phyloP scores from a whole-genome alignment of 2,797 vertebrate genomes.

The Oophaga sylvatica region DNA sequence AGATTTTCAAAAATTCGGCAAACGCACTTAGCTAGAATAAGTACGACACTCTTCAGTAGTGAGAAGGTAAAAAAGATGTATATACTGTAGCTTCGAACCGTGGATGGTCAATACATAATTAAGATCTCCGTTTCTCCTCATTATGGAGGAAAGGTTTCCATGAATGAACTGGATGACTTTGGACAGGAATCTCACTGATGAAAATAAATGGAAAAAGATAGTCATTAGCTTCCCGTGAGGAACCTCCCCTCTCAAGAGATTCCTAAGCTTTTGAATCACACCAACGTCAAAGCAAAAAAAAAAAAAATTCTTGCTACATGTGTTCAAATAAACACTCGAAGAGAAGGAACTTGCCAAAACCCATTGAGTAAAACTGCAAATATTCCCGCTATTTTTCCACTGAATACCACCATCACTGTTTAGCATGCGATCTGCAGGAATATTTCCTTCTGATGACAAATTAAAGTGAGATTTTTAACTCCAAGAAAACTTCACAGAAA shows the following conservation, averaged over 20 bases:
- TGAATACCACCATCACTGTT: conserved; percentile 15
- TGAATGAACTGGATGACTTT: conserved; percentile 24
- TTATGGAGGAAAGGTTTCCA: background rate
- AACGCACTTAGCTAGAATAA: no score
- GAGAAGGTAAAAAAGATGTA: no score
- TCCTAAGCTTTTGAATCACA: conserved; percentile 37
- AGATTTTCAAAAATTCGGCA: no score
- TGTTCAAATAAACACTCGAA: conserved; percentile 46
- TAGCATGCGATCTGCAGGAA: background rate
- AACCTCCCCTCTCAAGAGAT: conserved; percentile 11
- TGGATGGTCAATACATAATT: background rate
- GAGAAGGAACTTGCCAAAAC: conserved; percentile 21
- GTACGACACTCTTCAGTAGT: no score
- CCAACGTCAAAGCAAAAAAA: conserved; percentile 40
- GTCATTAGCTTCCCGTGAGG: conserved; percentile 38
- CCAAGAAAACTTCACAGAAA: background rate
- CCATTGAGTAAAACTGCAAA: conserved; percentile 47
- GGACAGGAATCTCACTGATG: conserved; percentile 4
- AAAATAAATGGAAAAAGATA: conserved; percentile 42
- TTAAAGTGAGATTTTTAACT: background rate
- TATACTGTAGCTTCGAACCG: no score
- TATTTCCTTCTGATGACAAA: background rate
- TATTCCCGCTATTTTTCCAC: conserved; percentile 43
- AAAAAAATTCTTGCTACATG: background rate
- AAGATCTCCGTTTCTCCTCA: background rate